Percentiles rank a stretch among this genome's conserved stretches.
Evolutionary conservation across 2,113 vertebrate species (phyloP).

Genomic region (Globicephala melas): DNA sequence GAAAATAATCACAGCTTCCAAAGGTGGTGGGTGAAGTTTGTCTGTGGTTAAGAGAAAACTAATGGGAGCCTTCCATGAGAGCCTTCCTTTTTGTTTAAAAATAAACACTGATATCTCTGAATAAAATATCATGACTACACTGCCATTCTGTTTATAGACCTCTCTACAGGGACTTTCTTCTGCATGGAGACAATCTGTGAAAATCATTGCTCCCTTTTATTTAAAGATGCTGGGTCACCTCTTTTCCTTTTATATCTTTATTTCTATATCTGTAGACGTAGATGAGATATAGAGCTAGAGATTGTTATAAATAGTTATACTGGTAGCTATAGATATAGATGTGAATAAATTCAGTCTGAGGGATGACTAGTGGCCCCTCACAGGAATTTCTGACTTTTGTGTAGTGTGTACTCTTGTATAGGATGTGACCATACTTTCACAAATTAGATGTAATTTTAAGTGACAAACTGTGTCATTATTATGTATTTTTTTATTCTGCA

Average conservation of each 20-base stretch:
- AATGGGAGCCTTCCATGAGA: constrained; percentile 37
- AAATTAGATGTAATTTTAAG: neutral
- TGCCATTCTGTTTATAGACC: constrained; percentile 26
- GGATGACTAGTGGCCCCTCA: neutral
- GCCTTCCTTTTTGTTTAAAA: constrained; percentile 53
- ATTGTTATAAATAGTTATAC: neutral
- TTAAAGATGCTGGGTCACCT: constrained; percentile 1
- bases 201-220: constrained; percentile 27
- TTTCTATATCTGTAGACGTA: neutral
- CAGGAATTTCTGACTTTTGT: neutral
- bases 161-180: constrained; percentile 1
- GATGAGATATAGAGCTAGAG: neutral
- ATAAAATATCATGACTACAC: neutral
- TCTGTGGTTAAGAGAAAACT: constrained; percentile 35
- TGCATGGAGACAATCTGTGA: constrained; percentile 1
- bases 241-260: neutral
- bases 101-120: constrained; percentile 42
- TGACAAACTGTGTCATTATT: neutral
- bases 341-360: neutral
- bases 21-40: constrained; percentile 17
- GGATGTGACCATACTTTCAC: neutral
- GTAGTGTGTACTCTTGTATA: neutral
- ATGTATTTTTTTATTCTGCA: neutral
- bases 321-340: neutral
- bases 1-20: constrained; percentile 57